Percentiles rank a stretch among this genome's conserved stretches.
phyloP scores from a whole-genome alignment of 2,113 vertebrate species.

The Lucifuga dentata region DNA sequence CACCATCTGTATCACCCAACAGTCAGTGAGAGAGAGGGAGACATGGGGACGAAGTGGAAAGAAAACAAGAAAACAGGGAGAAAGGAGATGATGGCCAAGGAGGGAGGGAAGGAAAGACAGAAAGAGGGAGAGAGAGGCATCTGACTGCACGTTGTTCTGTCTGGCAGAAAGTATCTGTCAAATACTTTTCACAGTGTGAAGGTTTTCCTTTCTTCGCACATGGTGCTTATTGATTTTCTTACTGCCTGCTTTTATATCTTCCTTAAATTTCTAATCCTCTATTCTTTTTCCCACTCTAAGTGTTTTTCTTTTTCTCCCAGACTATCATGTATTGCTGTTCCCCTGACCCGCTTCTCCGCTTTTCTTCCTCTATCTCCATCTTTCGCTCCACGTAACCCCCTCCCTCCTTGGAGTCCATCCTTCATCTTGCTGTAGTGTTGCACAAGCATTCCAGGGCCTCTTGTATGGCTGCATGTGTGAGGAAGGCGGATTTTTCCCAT shows the following conservation, averaged over 20 bases:
- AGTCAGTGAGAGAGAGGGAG: constrained; percentile 78
- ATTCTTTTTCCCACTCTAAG: constrained; percentile 55
- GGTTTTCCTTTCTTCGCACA: constrained; percentile 72
- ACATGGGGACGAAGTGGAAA: constrained; percentile 63
- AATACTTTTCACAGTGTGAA: constrained; percentile 75
- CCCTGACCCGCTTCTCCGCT: constrained; percentile 65
- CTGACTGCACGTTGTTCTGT: constrained; percentile 70
- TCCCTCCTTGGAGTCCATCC: constrained; percentile 49
- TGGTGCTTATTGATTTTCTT: constrained; percentile 72
- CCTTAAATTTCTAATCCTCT: constrained; percentile 71
- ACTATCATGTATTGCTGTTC: constrained; percentile 54
- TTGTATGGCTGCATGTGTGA: constrained; percentile 79
- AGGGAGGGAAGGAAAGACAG: constrained; percentile 50
- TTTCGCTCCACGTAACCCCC: neutral
- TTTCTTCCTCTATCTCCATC: constrained; percentile 32
- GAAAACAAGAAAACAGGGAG: constrained; percentile 70
- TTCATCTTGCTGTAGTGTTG: constrained; percentile 68
- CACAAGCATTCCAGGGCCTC: constrained; percentile 80
- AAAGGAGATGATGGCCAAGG: constrained; percentile 66
- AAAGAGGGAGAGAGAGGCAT: constrained; percentile 56
- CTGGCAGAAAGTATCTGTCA: constrained; percentile 77
- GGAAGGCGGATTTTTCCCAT: constrained; percentile 83
- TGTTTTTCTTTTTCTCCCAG: constrained; percentile 56
- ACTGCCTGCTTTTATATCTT: constrained; percentile 59
- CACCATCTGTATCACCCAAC: constrained; percentile 87